Evolutionary conservation across 2,888 invertebrate species (phyloP).

Genomic region (Noctuana brunneofusca): DNA sequence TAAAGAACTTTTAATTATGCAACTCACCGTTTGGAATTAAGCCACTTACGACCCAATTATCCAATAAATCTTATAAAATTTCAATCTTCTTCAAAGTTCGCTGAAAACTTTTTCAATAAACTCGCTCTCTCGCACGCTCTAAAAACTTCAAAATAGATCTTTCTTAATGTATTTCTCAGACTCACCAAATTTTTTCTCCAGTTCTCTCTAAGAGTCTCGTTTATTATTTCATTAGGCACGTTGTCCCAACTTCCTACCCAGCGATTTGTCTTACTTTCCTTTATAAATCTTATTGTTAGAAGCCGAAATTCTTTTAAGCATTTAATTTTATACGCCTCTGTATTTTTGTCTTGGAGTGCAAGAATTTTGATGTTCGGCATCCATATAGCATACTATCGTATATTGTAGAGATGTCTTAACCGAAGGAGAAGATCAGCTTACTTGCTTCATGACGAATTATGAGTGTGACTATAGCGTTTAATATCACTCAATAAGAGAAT

Average conservation of each 20-base stretch:
- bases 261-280: constrained; percentile 37
- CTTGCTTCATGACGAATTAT: no score
- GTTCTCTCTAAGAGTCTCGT: constrained; percentile 19
- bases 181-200: constrained; percentile 2
- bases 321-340: neutral
- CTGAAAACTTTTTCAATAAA: constrained; percentile 8
- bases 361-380: no score
- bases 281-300: constrained; percentile 13
- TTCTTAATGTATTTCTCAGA: neutral
- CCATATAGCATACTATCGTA: no score
- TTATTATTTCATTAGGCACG: constrained; percentile 34
- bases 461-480: no score
- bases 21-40: neutral
- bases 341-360: no score
- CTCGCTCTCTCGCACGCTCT: neutral
- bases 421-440: no score
- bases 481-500: no score
- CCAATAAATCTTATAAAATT: constrained; percentile 1
- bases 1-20: neutral
- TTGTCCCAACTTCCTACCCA: constrained; percentile 28
- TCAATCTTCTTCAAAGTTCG: constrained; percentile 1
- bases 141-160: neutral
- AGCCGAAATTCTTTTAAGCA: constrained; percentile 1
- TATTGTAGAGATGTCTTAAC: no score
- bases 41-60: neutral